A percentile compares a stretch with the other conserved stretches of the same genome.
phyloP scores from a whole-genome alignment of 2,888 invertebrate genomes.

The Eristalinus aeneus region DNA sequence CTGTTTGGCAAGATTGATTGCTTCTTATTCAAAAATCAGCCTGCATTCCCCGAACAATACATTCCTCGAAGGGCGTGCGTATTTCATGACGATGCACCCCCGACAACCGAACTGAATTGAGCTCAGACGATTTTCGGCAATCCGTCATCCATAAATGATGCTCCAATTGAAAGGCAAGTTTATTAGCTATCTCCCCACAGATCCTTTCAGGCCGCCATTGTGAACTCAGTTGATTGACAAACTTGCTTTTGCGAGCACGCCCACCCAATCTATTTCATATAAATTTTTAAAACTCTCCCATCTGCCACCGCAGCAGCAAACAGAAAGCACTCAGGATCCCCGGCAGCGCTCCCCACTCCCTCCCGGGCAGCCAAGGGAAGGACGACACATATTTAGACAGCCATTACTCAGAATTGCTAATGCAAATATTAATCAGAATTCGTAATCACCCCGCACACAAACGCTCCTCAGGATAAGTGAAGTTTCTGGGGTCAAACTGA shows the following conservation, averaged over 20 bases:
- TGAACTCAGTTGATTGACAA: neutral
- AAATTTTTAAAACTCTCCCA: neutral
- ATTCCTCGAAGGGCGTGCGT: neutral
- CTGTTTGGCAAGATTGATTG: too few species aligned
- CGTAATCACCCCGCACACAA: neutral
- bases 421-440: constrained; percentile 54
- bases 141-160: neutral
- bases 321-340: neutral
- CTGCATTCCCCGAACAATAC: neutral
- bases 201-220: neutral
- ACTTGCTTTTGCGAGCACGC: neutral
- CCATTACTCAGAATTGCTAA: constrained; percentile 43
- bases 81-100: too few species aligned
- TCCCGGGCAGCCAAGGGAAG: neutral
- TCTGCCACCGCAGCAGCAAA: neutral
- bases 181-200: neutral
- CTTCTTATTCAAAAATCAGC: neutral
- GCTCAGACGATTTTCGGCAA: neutral
- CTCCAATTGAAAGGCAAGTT: neutral
- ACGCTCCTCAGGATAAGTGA: neutral
- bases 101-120: neutral
- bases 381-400: constrained; percentile 17
- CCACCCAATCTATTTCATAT: neutral
- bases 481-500: neutral
- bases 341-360: too few species aligned